Conservation (phyloP, 2,797 vertebrate genomes). For the Acropternis orthonyx region DNA sequence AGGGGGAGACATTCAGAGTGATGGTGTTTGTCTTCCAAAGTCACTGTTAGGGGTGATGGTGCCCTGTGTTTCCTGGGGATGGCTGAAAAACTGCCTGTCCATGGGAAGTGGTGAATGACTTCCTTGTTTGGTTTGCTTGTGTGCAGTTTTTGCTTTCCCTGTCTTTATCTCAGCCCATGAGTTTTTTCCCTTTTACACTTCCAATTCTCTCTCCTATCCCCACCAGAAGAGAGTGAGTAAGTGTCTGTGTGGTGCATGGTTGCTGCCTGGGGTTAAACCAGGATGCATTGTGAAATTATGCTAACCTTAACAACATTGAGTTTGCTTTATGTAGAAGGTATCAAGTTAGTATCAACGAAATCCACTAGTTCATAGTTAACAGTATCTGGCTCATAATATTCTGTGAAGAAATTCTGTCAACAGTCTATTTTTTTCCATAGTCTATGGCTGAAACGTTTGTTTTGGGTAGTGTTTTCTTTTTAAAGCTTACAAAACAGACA, state of each 20-base stretch:
- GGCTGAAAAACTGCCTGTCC: neutral
- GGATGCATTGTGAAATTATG: neutral
- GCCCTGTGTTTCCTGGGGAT: neutral
- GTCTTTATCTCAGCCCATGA: fast-evolving
- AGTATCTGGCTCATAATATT: neutral
- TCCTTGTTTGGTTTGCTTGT: neutral
- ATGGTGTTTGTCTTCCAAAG: neutral
- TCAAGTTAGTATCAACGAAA: neutral
- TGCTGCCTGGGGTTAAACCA: neutral
- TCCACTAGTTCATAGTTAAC: neutral
- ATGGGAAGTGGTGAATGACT: neutral
- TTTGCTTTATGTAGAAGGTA: neutral
- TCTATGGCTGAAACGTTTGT: neutral
- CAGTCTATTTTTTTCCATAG: neutral
- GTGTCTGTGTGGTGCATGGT: neutral
- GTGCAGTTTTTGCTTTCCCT: neutral
- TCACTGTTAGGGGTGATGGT: fast-evolving
- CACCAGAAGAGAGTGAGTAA: fast-evolving
- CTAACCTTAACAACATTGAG: neutral
- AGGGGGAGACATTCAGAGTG: neutral
- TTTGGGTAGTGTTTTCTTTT: neutral
- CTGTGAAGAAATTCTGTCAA: neutral
- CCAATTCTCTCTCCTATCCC: neutral
- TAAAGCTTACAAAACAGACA: neutral
- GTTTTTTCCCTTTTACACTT: neutral